phyloP scores from a whole-genome alignment of 2,797 vertebrate species.

The Chaenodraco wilsoni region DNA sequence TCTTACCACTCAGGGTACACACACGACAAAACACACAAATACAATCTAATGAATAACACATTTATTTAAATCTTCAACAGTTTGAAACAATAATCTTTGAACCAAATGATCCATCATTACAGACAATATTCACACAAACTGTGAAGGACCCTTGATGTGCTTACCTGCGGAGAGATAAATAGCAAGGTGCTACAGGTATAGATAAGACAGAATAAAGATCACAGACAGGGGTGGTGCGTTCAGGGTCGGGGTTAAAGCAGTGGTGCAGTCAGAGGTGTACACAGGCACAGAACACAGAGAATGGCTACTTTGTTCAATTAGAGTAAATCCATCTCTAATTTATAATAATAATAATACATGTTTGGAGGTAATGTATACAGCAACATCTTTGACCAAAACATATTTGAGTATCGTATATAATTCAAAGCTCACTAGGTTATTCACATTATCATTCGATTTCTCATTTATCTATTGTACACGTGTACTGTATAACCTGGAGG shows the following conservation, averaged over 20 bases:
- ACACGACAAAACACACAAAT: not conserved
- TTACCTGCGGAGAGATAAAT: slow-evolving; percentile 73
- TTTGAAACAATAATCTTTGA: slow-evolving; percentile 66
- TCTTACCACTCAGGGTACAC: too few species aligned
- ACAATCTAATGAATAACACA: slow-evolving; percentile 42
- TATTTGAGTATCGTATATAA: slow-evolving; percentile 40
- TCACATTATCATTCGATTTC: slow-evolving; percentile 48
- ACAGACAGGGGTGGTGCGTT: slow-evolving; percentile 28
- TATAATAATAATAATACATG: slow-evolving; percentile 46
- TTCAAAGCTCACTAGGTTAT: slow-evolving; percentile 60
- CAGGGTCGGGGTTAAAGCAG: slow-evolving; percentile 46
- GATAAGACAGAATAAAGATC: slow-evolving; percentile 45
- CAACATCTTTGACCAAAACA: slow-evolving; percentile 63
- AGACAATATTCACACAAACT: slow-evolving; percentile 77
- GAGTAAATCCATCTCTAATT: slow-evolving; percentile 72
- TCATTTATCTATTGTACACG: slow-evolving; percentile 32
- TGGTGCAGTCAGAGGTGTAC: slow-evolving; percentile 50
- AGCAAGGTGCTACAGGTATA: slow-evolving; percentile 60
- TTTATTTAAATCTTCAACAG: slow-evolving; percentile 81
- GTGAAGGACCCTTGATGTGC: slow-evolving; percentile 56
- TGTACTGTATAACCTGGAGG: slow-evolving; percentile 10
- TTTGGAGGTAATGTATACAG: slow-evolving; percentile 67
- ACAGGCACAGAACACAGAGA: slow-evolving; percentile 75
- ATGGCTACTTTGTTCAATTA: slow-evolving; percentile 60
- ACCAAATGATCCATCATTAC: slow-evolving; percentile 64